Conservation (phyloP, 2,797 vertebrate genomes). For the Coregonus sp. region DNA sequence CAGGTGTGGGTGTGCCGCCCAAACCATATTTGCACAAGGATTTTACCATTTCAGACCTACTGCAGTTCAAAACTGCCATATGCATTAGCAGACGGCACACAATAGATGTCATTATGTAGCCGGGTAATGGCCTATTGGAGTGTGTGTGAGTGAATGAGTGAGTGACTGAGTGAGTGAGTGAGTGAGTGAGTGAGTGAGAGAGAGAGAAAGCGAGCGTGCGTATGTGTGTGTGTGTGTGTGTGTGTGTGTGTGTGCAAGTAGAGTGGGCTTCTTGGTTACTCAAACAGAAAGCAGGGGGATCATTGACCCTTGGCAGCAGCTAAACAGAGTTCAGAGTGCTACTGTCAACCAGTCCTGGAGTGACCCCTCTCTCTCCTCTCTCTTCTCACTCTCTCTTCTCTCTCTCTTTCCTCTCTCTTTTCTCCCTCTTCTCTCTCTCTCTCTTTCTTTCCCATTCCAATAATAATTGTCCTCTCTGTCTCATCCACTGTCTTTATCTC, state of each 20-base stretch:
- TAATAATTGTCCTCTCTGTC: too few species aligned
- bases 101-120: constrained; percentile 4
- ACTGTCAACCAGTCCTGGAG: constrained; percentile 42
- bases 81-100: constrained; percentile 23
- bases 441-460: too few species aligned
- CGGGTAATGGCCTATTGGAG: neutral
- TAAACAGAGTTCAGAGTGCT: constrained; percentile 57
- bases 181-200: constrained; percentile 31
- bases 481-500: constrained; percentile 21
- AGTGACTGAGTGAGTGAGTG: constrained; percentile 1
- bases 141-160: constrained; percentile 4
- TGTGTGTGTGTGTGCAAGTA: neutral
- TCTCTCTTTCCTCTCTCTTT: constrained; percentile 30
- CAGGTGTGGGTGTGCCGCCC: neutral
- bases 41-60: neutral
- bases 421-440: too few species aligned
- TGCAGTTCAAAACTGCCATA: neutral
- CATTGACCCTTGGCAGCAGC: constrained; percentile 56
- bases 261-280: constrained; percentile 8
- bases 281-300: constrained; percentile 38
- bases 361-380: constrained; percentile 38
- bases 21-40: neutral
- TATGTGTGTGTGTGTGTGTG: neutral
- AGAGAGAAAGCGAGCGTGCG: neutral
- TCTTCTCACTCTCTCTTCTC: neutral